These are phyloP conservation scores for Drosophila niveifrons DNA, from an alignment of 2,888 invertebrate genomes.

Conservation along the genomic window DNA sequence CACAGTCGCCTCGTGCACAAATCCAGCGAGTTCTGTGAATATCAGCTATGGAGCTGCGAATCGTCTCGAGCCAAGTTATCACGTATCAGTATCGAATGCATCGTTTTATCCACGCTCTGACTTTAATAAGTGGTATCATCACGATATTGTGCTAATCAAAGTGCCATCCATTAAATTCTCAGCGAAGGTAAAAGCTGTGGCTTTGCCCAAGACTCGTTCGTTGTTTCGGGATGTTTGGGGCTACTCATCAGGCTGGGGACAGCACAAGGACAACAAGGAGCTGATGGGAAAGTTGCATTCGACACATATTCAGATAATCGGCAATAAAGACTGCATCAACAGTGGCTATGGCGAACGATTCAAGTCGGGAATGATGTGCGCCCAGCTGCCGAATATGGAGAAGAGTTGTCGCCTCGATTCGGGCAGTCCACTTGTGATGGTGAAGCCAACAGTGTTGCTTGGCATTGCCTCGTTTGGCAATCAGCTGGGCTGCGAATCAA, in stretches of 20 bases:
- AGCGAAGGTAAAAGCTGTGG: not conserved
- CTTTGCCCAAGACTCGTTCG: not conserved
- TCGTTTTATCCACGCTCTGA: slow-evolving; percentile 19
- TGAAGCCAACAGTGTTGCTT: slow-evolving; percentile 4
- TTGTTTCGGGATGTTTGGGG: not conserved
- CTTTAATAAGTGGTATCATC: slow-evolving; percentile 4
- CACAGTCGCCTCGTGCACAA: slow-evolving; percentile 47
- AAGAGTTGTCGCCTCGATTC: slow-evolving; percentile 42
- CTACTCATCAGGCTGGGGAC: slow-evolving; percentile 40
- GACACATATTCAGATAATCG: slow-evolving; percentile 11
- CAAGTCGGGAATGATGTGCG: slow-evolving; percentile 34
- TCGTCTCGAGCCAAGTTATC: not conserved
- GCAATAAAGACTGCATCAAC: not conserved
- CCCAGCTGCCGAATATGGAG: slow-evolving; percentile 27
- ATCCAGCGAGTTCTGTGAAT: slow-evolving; percentile 7
- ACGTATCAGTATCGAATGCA: slow-evolving; percentile 2
- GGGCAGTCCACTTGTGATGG: slow-evolving; percentile 43
- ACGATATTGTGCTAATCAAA: slow-evolving; percentile 45
- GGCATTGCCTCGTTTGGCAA: slow-evolving; percentile 47
- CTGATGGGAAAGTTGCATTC: slow-evolving; percentile 12
- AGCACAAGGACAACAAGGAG: slow-evolving; percentile 9
- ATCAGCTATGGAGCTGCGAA: slow-evolving; percentile 23
- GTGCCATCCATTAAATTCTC: slow-evolving; percentile 23
- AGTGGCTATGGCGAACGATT: slow-evolving; percentile 18
- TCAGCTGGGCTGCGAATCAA: slow-evolving; percentile 14